Evolutionary conservation across 1,140 invertebrate genomes (phyloP), one percentile per base, ranked within the genome.

Genomic region (Alviniconcha marisindica): DNA sequence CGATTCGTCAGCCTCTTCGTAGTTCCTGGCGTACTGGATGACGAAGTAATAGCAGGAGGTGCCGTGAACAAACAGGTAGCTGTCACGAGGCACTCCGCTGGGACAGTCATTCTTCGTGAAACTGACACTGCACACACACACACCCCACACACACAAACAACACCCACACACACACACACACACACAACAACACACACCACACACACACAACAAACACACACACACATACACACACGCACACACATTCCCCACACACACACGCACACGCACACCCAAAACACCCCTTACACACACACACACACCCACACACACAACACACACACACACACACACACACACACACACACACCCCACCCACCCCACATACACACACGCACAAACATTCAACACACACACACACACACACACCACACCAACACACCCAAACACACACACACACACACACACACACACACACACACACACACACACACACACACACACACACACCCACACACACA

Each of bases 11-110:
- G 63, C 63, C n/a, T 7, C 36, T 3, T 66, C 28, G 63, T 33
- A 33, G 28, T 31, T 66, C 63, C 36, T 66, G 5, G 63, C 5
- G 63, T 66, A 33, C 5, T 66, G 63, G 28, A 33, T 66, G 28
- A 66, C 63, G 63, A 66, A 66, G 28, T 33, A 66, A 33, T 66
- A 66, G 60, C 63, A 66, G 28, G 63, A 66, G 12, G 63, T 66
- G 63, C 28, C 63, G 63, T 66, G 63, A 3, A 66, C 63, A 10
- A 66, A 33, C 63, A 66, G 63, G 18, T 66, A n/a, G 28, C 28
- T 28, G 28, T 66, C 63, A 66, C 28, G 63, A 5, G 63, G 63
- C 5, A 66, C 24, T 12, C 28, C 5, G 28, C 28, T 31, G 63
- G 63, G 63, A 18, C 63, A 66, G 63, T 66, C 63, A 66, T 66